Evolutionary conservation across 2,797 vertebrate genomes (phyloP).

Genomic region (Chloroceryle amazona): DNA sequence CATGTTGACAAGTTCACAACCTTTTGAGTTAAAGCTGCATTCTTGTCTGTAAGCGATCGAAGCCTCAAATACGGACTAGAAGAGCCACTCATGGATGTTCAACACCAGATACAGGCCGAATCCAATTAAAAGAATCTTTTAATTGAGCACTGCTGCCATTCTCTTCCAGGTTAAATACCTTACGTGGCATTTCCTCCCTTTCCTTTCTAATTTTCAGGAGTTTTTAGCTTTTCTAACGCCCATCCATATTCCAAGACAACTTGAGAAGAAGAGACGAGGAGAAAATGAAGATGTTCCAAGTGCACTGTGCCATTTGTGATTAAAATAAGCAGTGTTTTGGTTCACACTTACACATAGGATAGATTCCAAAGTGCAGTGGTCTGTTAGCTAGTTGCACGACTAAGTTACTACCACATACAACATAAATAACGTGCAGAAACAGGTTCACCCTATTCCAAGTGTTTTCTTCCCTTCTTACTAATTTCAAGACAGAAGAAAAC

Average conservation of each 20-base stretch:
- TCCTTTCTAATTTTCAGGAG: neutral
- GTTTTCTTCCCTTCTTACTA: neutral
- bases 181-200: neutral
- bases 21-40: neutral
- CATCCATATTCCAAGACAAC: neutral
- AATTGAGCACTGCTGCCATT: neutral
- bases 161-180: neutral
- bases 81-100: rapidly evolving
- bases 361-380: neutral
- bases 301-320: neutral
- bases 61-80: neutral
- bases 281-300: neutral
- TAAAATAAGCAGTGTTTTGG: neutral
- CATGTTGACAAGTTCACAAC: neutral
- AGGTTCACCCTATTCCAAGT: neutral
- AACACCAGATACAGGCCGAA: neutral
- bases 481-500: neutral
- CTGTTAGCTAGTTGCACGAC: neutral
- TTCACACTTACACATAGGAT: neutral
- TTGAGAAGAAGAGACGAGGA: neutral
- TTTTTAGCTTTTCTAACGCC: neutral
- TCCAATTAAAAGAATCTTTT: neutral
- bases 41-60: neutral
- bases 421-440: neutral
- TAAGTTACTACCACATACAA: neutral